Percentiles rank a stretch among this genome's conserved stretches.
These are phyloP conservation scores for Serilophus lunatus DNA, from an alignment of 2,113 vertebrate species.

Conservation along the genomic window DNA sequence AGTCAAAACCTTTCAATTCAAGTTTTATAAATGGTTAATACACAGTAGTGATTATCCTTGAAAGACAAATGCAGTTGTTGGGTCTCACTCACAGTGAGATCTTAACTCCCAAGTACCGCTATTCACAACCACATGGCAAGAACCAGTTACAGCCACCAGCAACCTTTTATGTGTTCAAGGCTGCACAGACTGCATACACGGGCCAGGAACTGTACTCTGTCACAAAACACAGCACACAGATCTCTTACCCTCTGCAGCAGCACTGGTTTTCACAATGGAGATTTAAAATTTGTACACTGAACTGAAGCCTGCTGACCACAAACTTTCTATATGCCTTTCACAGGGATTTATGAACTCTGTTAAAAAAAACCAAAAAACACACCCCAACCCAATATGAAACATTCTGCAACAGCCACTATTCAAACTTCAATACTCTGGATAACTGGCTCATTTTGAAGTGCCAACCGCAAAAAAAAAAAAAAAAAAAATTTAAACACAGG, in stretches of 20 bases:
- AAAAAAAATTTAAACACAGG: neutral
- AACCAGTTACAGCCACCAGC: neutral
- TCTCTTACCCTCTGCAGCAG: neutral
- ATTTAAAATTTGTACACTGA: neutral
- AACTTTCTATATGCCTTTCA: neutral
- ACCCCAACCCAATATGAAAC: neutral
- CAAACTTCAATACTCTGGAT: neutral
- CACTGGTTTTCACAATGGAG: neutral
- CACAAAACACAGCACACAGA: neutral
- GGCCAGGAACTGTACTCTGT: neutral
- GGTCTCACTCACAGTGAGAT: neutral
- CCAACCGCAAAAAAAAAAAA: neutral
- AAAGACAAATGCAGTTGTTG: neutral
- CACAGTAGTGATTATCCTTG: neutral
- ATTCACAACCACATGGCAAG: fast-evolving
- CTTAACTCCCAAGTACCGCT: neutral
- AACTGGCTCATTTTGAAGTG: neutral
- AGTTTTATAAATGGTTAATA: neutral
- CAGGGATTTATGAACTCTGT: neutral
- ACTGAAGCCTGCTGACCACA: neutral
- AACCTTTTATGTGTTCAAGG: neutral
- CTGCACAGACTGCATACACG: too few relatives aligned
- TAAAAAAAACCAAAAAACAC: too few relatives aligned
- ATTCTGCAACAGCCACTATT: neutral
- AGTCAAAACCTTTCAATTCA: neutral